Evolutionary conservation across 2,888 invertebrate species (phyloP), one percentile per base, ranked within the genome.

Genomic region (Atrina japonica): DNA sequence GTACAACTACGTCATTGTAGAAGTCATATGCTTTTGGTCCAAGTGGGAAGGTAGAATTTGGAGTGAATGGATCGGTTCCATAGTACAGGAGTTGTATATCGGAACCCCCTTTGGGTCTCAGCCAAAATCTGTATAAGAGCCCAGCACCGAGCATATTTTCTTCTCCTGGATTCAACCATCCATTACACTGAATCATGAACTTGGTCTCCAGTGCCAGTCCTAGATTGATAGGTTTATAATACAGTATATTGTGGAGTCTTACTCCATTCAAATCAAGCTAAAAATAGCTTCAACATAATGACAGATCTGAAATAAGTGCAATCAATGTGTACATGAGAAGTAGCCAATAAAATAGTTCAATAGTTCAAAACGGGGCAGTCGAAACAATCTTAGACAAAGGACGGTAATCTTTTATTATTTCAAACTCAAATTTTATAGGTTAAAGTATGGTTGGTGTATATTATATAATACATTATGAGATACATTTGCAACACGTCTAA

Each of bases 81-180:
- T 85, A 83, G 61, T 81, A 83, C 25, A 85, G 67, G 1, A 85
- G 80, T 64, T 85, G 83, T 0, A 66, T 67, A 41, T 75, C 71
- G 7, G 50, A 61, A 11, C 77, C 70, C 6, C 78, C 81, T 21
- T 61, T 73, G 3, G 78, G 73, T n/a, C 65, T 53, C 11, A 80
- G 74, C 82, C 82, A 83, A 68, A 85, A 85, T 27, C 81, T 49
- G 63, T 85, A 85, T 29, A 77, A 63, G 7, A 85, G 72, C 1
- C 81, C 80, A n/a, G 66, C 76, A 21, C 80, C 82, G 25, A 56
- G 50, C 11, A 59, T 60, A 11, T 73, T 75, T 29, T 84, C 83
- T 58, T 85, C 83, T 9, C 83, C 82, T 3, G 78, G 83, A 50
- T 82, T 80, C 55, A 82, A 49, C 85, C 85, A 85, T 5, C 80